Percentiles rank a stretch among this genome's conserved stretches.
Conservation (phyloP, 2,888 invertebrate species). For the Epinotia demarniana region DNA sequence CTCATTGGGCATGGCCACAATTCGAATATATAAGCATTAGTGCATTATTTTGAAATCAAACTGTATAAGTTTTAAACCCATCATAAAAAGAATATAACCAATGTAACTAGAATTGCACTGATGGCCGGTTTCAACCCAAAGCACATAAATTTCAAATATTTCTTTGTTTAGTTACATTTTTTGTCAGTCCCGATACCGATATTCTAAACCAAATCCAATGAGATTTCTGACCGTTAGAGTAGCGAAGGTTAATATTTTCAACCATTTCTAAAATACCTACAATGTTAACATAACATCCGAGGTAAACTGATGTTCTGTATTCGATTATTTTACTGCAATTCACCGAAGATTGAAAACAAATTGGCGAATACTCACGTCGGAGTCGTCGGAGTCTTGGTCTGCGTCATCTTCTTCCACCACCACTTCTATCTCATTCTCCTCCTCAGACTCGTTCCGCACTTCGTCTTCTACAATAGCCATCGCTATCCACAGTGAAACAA, state of each 20-base stretch:
- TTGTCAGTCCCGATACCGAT: not conserved
- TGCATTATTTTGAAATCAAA: not conserved
- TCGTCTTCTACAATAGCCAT: constrained; percentile 82
- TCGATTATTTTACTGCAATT: not conserved
- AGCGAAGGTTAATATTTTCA: constrained; percentile 14
- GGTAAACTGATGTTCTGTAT: not conserved
- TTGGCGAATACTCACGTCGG: constrained; percentile 66
- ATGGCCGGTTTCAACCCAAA: not conserved
- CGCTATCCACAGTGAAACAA: constrained; percentile 54
- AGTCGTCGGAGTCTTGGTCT: constrained; percentile 77
- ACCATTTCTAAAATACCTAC: constrained; percentile 7
- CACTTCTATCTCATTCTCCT: constrained; percentile 79
- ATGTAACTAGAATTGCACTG: not conserved
- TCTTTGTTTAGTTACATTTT: constrained; percentile 3
- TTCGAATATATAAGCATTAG: not conserved
- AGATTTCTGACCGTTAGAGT: not conserved
- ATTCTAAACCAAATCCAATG: constrained; percentile 9
- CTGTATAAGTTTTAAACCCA: not conserved
- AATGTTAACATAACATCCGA: not conserved
- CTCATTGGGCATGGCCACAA: not conserved
- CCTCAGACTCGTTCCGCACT: constrained; percentile 77
- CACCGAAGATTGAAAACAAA: constrained; percentile 22
- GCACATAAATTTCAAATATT: not conserved
- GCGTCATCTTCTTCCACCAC: constrained; percentile 76
- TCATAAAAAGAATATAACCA: not conserved